Percentiles rank a stretch among this genome's conserved stretches.
These are phyloP conservation scores for Homarus americanus DNA, from an alignment of 1,140 invertebrate species.

Conservation along the genomic window DNA sequence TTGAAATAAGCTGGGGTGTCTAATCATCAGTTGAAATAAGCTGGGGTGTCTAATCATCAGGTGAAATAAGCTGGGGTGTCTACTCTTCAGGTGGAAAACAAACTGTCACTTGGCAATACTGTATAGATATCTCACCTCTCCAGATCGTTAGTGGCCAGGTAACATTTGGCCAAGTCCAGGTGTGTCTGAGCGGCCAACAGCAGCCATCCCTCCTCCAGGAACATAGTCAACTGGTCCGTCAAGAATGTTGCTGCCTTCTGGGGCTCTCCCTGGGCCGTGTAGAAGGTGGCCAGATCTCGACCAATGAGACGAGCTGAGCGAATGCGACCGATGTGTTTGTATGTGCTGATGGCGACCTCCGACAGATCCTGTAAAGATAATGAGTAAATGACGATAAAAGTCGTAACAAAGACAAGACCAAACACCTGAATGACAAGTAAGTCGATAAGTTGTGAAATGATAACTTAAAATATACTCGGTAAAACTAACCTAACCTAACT, in stretches of 20 bases:
- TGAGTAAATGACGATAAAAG: too few species aligned
- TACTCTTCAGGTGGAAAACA: too few species aligned
- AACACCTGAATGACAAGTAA: background rate
- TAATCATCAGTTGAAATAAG: too few species aligned
- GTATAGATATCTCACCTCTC: constrained; percentile 79
- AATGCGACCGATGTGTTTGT: constrained; percentile 94
- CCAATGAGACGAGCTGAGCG: constrained; percentile 92
- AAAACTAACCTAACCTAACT: too few species aligned
- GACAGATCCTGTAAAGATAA: constrained; percentile 86
- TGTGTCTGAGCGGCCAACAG: constrained; percentile 89
- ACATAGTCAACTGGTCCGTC: constrained; percentile 90
- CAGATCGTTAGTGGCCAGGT: constrained; percentile 87
- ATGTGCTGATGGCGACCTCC: constrained; percentile 97
- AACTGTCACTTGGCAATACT: background rate
- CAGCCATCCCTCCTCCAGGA: constrained; percentile 91
- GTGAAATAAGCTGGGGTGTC: too few species aligned
- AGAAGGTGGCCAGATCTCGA: constrained; percentile 92
- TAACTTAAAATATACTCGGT: too few species aligned
- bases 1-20: too few species aligned
- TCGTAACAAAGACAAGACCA: too few species aligned
- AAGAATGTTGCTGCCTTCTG: constrained; percentile 94
- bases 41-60: too few species aligned
- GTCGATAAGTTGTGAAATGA: too few species aligned
- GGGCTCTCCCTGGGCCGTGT: constrained; percentile 90
- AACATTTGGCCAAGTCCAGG: constrained; percentile 91